Conservation (phyloP, 2,797 vertebrate genomes). For the Chelon labrosus region DNA sequence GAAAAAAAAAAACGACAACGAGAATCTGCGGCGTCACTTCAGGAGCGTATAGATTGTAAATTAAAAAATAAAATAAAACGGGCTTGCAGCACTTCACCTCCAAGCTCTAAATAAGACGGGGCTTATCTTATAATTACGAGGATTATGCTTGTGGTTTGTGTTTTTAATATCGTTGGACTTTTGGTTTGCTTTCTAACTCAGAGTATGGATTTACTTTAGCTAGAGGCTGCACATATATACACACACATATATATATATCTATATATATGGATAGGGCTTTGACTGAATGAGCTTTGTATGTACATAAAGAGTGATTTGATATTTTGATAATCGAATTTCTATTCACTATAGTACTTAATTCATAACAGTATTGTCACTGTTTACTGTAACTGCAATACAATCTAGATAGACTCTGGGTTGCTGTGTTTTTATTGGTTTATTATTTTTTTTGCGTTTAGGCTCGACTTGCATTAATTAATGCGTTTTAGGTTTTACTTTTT, state of each 20-base stretch:
- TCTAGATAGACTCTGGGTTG: slow-evolving; percentile 89
- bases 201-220: slow-evolving; percentile 69
- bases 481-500: slow-evolving; percentile 82
- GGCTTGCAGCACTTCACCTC: slow-evolving; percentile 95
- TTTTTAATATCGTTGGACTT: slow-evolving; percentile 58
- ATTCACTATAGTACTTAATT: slow-evolving; percentile 89
- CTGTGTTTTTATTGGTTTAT: slow-evolving; percentile 85
- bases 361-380: slow-evolving; percentile 94
- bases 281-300: slow-evolving; percentile 91
- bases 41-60: slow-evolving; percentile 82
- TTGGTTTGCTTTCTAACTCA: slow-evolving; percentile 66
- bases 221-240: slow-evolving; percentile 82
- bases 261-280: slow-evolving; percentile 69
- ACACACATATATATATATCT: too few relatives aligned
- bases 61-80: slow-evolving; percentile 62
- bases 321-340: slow-evolving; percentile 93
- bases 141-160: slow-evolving; percentile 46
- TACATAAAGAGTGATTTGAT: slow-evolving; percentile 91
- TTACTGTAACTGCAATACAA: slow-evolving; percentile 95
- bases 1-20: slow-evolving; percentile 44
- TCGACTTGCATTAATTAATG: slow-evolving; percentile 77
- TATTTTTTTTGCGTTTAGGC: slow-evolving; percentile 79
- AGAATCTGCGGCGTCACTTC: slow-evolving; percentile 86
- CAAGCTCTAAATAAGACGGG: slow-evolving; percentile 75
- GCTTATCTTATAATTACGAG: slow-evolving; percentile 45